Percentiles rank a stretch among this genome's conserved stretches.
Conservation (phyloP, 2,888 invertebrate species). For the Lasiommata megera region DNA sequence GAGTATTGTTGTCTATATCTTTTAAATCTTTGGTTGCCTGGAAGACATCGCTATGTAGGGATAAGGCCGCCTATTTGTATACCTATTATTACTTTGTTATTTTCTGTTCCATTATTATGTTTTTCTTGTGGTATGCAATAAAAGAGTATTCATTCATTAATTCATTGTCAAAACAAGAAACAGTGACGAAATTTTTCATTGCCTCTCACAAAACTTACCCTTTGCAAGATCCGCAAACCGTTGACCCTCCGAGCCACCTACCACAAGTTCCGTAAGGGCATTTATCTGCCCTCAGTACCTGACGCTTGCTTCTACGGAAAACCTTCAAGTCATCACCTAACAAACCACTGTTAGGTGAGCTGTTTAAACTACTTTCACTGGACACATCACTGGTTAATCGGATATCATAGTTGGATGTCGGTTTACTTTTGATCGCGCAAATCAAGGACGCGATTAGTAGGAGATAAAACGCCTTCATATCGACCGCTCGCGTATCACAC, state of each 20-base stretch:
- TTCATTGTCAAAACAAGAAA: too few relatives aligned
- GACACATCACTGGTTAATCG: background rate
- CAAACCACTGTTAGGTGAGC: too few relatives aligned
- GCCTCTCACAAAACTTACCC: background rate
- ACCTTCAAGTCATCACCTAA: background rate
- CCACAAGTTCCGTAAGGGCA: background rate
- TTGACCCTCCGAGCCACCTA: background rate
- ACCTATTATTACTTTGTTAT: too few relatives aligned
- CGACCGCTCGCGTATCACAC: background rate
- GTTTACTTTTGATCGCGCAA: background rate
- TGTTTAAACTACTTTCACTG: background rate
- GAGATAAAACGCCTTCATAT: conserved; percentile 5
- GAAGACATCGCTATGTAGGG: too few relatives aligned
- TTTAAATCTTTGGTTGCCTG: too few relatives aligned
- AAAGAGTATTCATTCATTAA: too few relatives aligned
- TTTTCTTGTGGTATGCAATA: too few relatives aligned
- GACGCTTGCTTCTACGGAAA: background rate
- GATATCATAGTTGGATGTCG: conserved; percentile 3
- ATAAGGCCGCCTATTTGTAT: too few relatives aligned
- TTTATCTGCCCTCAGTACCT: background rate
- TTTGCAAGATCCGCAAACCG: background rate
- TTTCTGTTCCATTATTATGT: too few relatives aligned
- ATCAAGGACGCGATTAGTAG: background rate
- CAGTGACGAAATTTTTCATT: too few relatives aligned
- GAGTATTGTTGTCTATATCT: too few relatives aligned